Conservation (phyloP, 2,888 invertebrate genomes). For the Heteromurus nitidus region DNA sequence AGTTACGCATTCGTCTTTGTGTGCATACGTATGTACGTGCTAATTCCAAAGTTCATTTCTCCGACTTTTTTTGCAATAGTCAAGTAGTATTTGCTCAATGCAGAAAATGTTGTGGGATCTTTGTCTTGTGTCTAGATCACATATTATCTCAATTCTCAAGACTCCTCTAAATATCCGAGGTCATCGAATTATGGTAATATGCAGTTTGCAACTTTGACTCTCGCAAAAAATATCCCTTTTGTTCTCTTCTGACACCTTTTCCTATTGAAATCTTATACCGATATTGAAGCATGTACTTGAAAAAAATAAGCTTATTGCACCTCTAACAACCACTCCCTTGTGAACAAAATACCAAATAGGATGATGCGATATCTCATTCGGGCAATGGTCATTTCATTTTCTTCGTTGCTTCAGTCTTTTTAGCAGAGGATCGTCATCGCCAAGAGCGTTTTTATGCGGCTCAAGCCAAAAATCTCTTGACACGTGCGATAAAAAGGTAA, state of each 20-base stretch:
- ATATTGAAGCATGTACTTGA: not conserved
- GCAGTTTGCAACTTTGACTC: no score
- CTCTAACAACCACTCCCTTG: not conserved
- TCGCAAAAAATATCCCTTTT: no score
- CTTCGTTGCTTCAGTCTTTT: not conserved
- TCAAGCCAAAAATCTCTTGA: not conserved
- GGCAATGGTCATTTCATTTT: not conserved
- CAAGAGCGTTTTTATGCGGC: not conserved
- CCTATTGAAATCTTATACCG: no score
- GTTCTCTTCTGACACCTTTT: no score
- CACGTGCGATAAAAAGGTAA: slow-evolving; percentile 26
- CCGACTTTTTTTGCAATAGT: not conserved
- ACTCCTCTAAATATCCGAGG: slow-evolving; percentile 1
- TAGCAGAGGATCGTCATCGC: no score
- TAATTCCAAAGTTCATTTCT: not conserved
- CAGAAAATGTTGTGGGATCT: not conserved
- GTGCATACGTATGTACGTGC: not conserved
- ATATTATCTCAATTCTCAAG: slow-evolving; percentile 20
- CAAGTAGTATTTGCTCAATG: not conserved
- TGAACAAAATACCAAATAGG: not conserved
- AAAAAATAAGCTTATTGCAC: slow-evolving; percentile 1
- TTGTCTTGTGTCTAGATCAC: not conserved
- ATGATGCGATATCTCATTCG: not conserved
- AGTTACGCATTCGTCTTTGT: not conserved
- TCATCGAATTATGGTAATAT: slow-evolving; percentile 33